These are phyloP conservation scores for Athrips mouffetella DNA, from an alignment of 2,888 invertebrate genomes.

Conservation along the genomic window DNA sequence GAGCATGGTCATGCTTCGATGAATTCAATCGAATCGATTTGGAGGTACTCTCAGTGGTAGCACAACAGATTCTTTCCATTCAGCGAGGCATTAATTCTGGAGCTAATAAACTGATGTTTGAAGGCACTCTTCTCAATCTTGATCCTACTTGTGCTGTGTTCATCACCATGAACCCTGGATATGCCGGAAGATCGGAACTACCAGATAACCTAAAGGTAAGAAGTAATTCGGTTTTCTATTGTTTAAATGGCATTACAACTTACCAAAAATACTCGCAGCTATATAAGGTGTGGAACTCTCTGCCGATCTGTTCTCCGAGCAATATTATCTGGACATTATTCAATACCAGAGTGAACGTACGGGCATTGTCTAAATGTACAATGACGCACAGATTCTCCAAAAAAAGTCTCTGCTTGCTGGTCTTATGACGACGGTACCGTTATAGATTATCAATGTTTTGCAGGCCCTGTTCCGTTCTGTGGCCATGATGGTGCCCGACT, in stretches of 20 bases:
- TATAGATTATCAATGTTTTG: background rate
- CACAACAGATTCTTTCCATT: constrained; percentile 96
- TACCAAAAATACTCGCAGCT: no score
- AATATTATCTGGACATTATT: no score
- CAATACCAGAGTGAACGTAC: no score
- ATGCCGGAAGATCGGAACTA: constrained; percentile 94
- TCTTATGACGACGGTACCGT: no score
- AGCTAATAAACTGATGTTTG: constrained; percentile 87
- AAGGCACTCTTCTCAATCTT: constrained; percentile 90
- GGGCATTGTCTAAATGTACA: no score
- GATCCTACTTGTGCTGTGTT: constrained; percentile 95
- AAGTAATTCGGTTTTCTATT: background rate
- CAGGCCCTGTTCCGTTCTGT: constrained; percentile 94
- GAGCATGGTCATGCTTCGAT: constrained; percentile 98
- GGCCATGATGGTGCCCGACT: constrained; percentile 99
- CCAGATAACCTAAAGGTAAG: constrained; percentile 94
- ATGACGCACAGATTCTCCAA: no score
- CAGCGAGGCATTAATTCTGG: constrained; percentile 92
- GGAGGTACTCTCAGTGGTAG: constrained; percentile 95
- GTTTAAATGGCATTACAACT: background rate
- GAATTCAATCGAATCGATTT: constrained; percentile 97
- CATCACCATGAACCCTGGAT: constrained; percentile 97
- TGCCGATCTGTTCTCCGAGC: no score
- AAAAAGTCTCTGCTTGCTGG: no score
- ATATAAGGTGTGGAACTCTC: no score